These are phyloP conservation scores for Tetramorium parvispinum DNA, from an alignment of 1,140 invertebrate species.

Conservation along the genomic window DNA sequence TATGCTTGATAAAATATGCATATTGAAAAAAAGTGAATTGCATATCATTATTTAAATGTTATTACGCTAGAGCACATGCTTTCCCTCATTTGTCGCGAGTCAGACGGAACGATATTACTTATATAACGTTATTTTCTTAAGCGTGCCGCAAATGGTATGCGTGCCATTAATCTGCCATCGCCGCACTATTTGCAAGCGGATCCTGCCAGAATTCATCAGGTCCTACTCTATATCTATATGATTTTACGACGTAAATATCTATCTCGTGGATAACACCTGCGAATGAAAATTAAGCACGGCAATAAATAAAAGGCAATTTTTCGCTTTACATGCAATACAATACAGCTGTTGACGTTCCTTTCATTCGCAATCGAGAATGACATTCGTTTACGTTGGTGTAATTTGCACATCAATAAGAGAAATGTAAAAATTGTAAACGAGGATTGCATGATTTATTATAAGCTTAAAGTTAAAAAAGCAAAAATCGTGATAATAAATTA, in stretches of 20 bases:
- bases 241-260: neutral
- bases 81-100: neutral
- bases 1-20: neutral
- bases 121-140: conserved; percentile 19
- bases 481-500: too few relatives aligned
- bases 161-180: conserved; percentile 19
- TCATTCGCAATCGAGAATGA: neutral
- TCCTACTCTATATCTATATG: neutral
- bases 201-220: conserved; percentile 18
- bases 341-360: neutral
- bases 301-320: conserved; percentile 12
- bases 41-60: neutral
- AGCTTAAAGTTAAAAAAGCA: neutral
- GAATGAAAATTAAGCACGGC: neutral
- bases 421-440: neutral
- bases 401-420: neutral
- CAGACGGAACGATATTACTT: neutral
- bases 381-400: neutral
- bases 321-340: neutral
- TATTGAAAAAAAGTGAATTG: neutral
- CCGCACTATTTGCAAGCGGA: neutral
- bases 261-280: neutral
- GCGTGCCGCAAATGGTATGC: neutral
- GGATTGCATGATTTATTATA: neutral
- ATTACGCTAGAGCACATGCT: neutral